Conservation (phyloP, 1,140 invertebrate genomes). For the Hydropsyche tenuis region DNA sequence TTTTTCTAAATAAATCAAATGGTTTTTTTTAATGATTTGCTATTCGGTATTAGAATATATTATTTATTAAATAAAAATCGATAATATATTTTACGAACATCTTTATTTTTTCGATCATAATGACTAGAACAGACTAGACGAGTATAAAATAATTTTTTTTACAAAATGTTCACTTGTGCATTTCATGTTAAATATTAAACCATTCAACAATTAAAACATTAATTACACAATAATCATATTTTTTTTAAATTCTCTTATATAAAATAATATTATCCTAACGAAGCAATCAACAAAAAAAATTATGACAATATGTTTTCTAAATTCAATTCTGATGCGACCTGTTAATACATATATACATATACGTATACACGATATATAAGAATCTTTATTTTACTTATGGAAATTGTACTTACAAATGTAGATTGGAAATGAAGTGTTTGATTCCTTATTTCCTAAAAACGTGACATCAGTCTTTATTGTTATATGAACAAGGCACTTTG, state of each 20-base stretch:
- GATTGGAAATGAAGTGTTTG: too few species aligned
- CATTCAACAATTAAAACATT: slow-evolving; percentile 40
- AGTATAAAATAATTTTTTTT: slow-evolving; percentile 42
- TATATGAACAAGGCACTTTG: too few species aligned
- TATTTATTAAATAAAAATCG: not conserved
- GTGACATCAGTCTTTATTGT: too few species aligned
- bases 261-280: not conserved
- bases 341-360: not conserved
- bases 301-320: not conserved
- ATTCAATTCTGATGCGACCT: too few species aligned
- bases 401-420: too few species aligned
- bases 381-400: not conserved
- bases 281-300: slow-evolving; percentile 5
- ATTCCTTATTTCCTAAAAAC: too few species aligned
- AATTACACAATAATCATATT: slow-evolving; percentile 13
- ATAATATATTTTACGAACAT: slow-evolving; percentile 19
- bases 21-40: too few species aligned
- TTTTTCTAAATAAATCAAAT: too few species aligned
- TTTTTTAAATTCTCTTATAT: not conserved
- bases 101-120: slow-evolving; percentile 37
- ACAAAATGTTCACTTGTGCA: slow-evolving; percentile 33
- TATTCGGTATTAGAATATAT: not conserved
- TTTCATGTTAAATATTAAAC: slow-evolving; percentile 45
- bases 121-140: slow-evolving; percentile 46
- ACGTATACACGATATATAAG: not conserved